A percentile compares a stretch with the other conserved stretches of the same genome.
These are phyloP conservation scores for Caenorhabditis sinica DNA, from an alignment of 2,888 invertebrate species.

Conservation along the genomic window DNA sequence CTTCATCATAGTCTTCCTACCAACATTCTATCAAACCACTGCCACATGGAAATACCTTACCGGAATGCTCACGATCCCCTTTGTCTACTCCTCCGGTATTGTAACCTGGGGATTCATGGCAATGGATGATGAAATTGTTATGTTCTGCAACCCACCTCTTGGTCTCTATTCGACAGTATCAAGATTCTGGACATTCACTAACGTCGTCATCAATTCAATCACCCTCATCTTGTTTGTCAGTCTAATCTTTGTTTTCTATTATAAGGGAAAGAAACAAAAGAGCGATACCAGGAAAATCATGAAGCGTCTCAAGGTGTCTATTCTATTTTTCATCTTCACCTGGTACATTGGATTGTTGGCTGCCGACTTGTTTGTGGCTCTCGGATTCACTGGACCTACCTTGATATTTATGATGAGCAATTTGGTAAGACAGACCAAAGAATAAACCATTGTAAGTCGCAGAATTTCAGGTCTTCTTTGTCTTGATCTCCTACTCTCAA, in stretches of 20 bases:
- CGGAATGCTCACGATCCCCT: constrained; percentile 22
- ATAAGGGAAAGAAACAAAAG: constrained; percentile 53
- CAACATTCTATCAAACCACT: constrained; percentile 43
- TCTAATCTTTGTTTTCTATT: constrained; percentile 42
- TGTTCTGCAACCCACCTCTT: constrained; percentile 55
- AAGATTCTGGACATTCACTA: constrained; percentile 46
- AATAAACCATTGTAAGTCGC: neutral
- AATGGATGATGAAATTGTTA: constrained; percentile 53
- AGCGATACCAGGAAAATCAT: constrained; percentile 54
- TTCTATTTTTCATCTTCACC: constrained; percentile 54
- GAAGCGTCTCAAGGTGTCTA: constrained; percentile 48
- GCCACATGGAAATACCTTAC: constrained; percentile 43
- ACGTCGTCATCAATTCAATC: constrained; percentile 48
- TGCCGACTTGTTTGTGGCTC: constrained; percentile 40
- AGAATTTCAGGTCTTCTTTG: constrained; percentile 42
- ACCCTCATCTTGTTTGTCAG: constrained; percentile 35
- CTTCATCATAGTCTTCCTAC: constrained; percentile 48
- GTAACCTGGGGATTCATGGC: constrained; percentile 43
- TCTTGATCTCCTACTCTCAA: constrained; percentile 52
- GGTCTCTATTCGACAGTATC: constrained; percentile 42
- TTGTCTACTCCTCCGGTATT: constrained; percentile 21
- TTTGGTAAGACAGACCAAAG: constrained; percentile 14
- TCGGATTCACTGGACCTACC: constrained; percentile 51
- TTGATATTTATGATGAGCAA: constrained; percentile 53
- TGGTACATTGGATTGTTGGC: constrained; percentile 53